phyloP scores from a whole-genome alignment of 1,140 invertebrate genomes.

The Trichonephila clavata region DNA sequence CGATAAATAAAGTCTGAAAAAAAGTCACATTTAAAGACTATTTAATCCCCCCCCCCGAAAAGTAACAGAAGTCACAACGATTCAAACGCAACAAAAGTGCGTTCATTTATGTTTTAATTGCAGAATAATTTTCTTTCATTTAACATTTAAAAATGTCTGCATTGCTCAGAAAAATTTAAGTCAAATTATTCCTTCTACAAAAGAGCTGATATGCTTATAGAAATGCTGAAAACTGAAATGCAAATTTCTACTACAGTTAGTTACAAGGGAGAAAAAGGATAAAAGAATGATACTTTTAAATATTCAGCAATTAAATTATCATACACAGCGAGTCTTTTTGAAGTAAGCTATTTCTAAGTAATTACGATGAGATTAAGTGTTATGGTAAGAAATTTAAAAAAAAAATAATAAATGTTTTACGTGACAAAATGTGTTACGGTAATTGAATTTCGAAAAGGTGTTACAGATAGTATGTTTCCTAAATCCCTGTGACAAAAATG shows the following conservation, averaged over 20 bases:
- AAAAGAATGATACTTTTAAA: not conserved
- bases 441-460: slow-evolving; percentile 26
- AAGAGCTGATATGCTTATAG: not conserved
- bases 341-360: slow-evolving; percentile 1
- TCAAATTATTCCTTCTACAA: not conserved
- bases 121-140: not conserved
- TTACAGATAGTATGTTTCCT: not conserved
- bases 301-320: slow-evolving; percentile 24
- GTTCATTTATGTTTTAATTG: not conserved
- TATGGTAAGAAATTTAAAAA: not conserved
- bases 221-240: not conserved
- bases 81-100: not conserved
- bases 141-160: not conserved
- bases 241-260: not conserved
- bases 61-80: too few relatives aligned
- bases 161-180: not conserved
- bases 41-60: too few relatives aligned
- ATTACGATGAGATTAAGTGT: slow-evolving; percentile 16
- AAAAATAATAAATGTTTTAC: not conserved
- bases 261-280: not conserved
- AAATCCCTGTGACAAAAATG: not conserved
- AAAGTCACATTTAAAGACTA: too few relatives aligned
- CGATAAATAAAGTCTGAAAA: too few relatives aligned
- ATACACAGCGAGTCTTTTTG: not conserved
- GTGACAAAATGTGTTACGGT: not conserved